These are phyloP conservation scores for Odontocerum albicorne DNA, from an alignment of 2,888 invertebrate species.

Conservation along the genomic window DNA sequence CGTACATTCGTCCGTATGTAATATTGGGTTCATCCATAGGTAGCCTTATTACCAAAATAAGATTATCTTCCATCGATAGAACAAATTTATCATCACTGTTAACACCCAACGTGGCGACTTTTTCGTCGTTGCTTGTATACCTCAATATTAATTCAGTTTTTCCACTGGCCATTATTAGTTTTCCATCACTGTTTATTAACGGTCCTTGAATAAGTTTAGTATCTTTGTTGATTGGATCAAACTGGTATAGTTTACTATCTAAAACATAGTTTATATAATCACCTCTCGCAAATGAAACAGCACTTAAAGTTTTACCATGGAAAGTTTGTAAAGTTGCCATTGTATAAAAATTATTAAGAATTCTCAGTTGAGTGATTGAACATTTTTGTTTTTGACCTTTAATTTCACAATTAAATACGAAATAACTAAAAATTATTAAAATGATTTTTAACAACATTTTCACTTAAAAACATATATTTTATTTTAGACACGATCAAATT, in stretches of 20 bases:
- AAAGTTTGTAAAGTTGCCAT: background rate
- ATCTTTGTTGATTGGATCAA: too few species aligned
- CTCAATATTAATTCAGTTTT: background rate
- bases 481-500: too few species aligned
- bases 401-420: too few species aligned
- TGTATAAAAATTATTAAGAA: background rate
- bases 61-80: background rate
- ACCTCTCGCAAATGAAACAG: too few species aligned
- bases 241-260: too few species aligned
- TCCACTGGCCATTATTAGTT: background rate
- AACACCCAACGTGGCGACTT: background rate
- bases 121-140: background rate
- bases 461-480: too few species aligned
- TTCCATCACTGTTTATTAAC: too few species aligned
- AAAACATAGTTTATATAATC: too few species aligned
- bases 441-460: too few species aligned
- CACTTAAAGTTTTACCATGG: background rate
- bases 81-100: background rate
- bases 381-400: background rate
- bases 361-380: background rate
- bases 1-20: background rate
- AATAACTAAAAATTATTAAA: too few species aligned
- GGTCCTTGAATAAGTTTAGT: too few species aligned
- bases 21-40: background rate
- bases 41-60: background rate